These are phyloP conservation scores for Hiodon alosoides DNA, from an alignment of 2,113 vertebrate genomes.

Conservation along the genomic window DNA sequence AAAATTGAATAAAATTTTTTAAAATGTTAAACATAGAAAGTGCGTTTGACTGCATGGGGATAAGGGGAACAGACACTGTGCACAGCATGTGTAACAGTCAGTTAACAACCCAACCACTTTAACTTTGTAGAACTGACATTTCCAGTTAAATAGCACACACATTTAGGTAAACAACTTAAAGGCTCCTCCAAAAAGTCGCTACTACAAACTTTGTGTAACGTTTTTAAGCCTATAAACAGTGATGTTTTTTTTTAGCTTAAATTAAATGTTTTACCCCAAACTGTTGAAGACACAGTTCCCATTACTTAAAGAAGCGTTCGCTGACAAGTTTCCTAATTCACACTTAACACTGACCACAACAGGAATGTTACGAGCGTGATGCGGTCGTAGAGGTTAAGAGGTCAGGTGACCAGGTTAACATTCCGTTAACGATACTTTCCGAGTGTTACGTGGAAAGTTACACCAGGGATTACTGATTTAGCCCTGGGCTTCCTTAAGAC, in stretches of 20 bases:
- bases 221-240: no score
- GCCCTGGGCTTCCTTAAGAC: background rate
- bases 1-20: no score
- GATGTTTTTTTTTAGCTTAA: background rate
- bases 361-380: background rate
- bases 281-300: background rate
- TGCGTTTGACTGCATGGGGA: no score
- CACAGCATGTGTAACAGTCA: background rate
- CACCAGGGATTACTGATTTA: background rate
- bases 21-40: no score
- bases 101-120: no score
- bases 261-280: background rate
- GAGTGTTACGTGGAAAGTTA: slow-evolving; percentile 7
- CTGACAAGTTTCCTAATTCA: background rate
- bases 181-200: no score
- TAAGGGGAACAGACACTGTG: background rate
- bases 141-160: background rate
- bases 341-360: slow-evolving; percentile 2
- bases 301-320: background rate
- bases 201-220: no score
- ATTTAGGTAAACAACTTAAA: no score
- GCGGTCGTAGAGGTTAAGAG: background rate
- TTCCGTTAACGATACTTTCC: slow-evolving; percentile 6
- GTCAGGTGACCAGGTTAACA: slow-evolving; percentile 3
- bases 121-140: background rate